phyloP scores from a whole-genome alignment of 2,113 vertebrate species.

The Rhinolophus ferrumequinum region DNA sequence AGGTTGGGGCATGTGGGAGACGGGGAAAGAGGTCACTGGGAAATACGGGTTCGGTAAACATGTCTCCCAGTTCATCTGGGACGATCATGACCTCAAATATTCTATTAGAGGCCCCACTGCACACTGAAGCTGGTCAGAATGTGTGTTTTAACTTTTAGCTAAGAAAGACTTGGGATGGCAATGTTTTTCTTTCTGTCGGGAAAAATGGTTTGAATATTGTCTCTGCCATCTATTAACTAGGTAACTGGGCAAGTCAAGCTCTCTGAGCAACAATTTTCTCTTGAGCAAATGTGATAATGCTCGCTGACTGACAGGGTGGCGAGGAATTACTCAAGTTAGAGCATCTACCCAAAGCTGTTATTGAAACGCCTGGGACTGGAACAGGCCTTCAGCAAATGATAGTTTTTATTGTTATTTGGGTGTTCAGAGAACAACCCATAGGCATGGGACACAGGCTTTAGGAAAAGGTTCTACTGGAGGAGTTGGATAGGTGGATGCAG shows the following conservation, averaged over 20 bases:
- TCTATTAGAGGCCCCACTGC: background rate
- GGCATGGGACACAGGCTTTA: background rate
- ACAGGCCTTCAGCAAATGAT: background rate
- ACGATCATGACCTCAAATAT: background rate
- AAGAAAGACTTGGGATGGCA: background rate
- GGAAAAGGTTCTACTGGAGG: background rate
- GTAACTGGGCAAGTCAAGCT: background rate
- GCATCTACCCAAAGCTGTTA: background rate
- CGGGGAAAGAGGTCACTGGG: background rate
- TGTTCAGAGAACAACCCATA: background rate
- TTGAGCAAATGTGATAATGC: background rate
- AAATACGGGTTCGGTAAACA: background rate
- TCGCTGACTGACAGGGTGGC: background rate
- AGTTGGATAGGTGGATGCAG: background rate
- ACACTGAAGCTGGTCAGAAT: background rate
- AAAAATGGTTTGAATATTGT: background rate
- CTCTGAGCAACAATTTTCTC: background rate
- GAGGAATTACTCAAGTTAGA: background rate
- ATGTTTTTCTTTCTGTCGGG: background rate
- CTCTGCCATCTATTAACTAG: background rate
- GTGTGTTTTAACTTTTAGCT: background rate
- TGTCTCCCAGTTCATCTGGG: background rate
- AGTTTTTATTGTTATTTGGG: background rate
- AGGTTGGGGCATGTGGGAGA: accelerated
- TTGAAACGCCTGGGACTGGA: background rate